These are phyloP conservation scores for Cyrtorhinus lividipennis DNA, from an alignment of 1,140 invertebrate species.

Conservation along the genomic window DNA sequence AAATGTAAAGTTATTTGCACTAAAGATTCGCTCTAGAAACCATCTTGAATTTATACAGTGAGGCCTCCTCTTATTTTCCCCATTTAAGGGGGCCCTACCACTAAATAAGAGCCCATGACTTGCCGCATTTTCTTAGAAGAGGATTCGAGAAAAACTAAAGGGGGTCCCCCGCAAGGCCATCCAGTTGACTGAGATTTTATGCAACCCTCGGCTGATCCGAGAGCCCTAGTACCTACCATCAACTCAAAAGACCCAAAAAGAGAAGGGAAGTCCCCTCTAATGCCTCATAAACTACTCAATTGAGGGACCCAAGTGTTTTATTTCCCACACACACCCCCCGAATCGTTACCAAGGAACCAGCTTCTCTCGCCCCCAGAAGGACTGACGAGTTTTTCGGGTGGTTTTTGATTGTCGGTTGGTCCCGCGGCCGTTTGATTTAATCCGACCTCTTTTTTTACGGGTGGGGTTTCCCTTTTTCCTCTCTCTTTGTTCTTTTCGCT, in stretches of 20 bases:
- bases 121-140: no score
- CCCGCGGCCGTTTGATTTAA: background rate
- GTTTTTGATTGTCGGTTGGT: background rate
- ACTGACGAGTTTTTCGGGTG: background rate
- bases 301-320: background rate
- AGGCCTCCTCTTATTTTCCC: no score
- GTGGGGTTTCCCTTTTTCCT: no score
- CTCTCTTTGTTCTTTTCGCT: no score
- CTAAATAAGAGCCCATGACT: no score
- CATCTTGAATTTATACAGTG: no score
- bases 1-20: no score
- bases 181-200: background rate
- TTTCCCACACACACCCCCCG: no score
- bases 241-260: background rate
- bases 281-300: background rate
- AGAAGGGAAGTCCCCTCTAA: background rate
- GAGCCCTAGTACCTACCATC: background rate
- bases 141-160: no score
- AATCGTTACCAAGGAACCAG: background rate
- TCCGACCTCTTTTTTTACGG: background rate
- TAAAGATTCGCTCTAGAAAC: no score
- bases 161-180: no score
- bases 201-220: background rate
- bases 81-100: no score
- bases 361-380: background rate